Evolutionary conservation across 2,113 vertebrate species (phyloP), one percentile per base, ranked within the genome.

Genomic region (Charina bottae): DNA sequence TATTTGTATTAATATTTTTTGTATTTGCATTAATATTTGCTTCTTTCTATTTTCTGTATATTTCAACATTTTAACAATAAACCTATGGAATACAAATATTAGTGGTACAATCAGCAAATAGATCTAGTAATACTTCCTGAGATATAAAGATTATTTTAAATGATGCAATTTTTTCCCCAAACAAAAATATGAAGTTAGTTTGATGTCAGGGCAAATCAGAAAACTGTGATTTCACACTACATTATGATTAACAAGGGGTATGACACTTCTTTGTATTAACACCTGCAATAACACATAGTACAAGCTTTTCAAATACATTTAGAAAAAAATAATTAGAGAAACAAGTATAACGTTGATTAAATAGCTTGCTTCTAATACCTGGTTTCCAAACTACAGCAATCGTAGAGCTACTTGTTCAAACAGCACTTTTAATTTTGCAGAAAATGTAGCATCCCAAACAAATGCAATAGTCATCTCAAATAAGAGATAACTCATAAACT

Each of bases 231-330:
- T 95, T 88, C 56, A 89, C 92, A 94, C 92, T 92, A 84, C 91
- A n/a, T 93, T 96, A 96, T 95, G 90, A 93, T 93, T 95, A 93
- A 84, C 85, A 46, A 94, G 93, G 93, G 96, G n/a, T 86, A 46
- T 89, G 93, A 94, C 19, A 86, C 68, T 94, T 94, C 86, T 53
- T 93, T 68, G 53, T 91, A 78, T 90, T 88, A 93, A 5, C 62
- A 59, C 92, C 89, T 90, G 64, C 83, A 93, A 9, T 78, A 94
- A 90, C 0, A 7, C n/a, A 58, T 21, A 95, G 8, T 59, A 93
- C 68, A 93, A 88, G 93, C 8, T 92, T 94, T 92, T 90, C 28
- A 95, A 92, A 93, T 90, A 60, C 87, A 93, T 94, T 91, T 92
- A 94, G 11, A 92, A 13, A 92, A 64, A 95, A 92, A 93, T 93